Evolutionary conservation across 2,113 vertebrate genomes (phyloP), one percentile per base, ranked within the genome.

Genomic region (Alosa alosa): DNA sequence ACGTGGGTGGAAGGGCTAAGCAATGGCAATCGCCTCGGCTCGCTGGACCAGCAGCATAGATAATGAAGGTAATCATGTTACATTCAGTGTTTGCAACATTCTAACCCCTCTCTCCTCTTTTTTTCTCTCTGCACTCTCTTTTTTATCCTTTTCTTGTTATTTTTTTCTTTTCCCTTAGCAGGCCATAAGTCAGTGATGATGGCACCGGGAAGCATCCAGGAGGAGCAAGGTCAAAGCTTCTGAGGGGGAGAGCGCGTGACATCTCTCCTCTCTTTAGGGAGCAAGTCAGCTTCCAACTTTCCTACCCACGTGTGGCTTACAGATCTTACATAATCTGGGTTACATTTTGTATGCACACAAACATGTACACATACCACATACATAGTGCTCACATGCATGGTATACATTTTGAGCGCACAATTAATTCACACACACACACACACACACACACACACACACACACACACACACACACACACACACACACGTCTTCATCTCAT

Each of bases 1-100:
- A 52, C 86, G 83, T 87, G 90, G 91, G 91, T 89, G 89, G 90
- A 91, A 85, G 82, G 87, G 87, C 85, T 86, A 90, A 91, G 90
- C 81, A 90, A 88, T 86, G 86, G 81, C 72, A 83, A 72, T 88
- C 86, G 84, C 81, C 86, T 90, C 90, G 88, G 90, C 90, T 89
- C 84, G 90, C 92, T 92, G 90, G 88, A 84, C 89, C 78, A 83
- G 82, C 83, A 20, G 82, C 4, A 22, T 83, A 85, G 81, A 82
- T 88, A 90, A 91, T 83, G 17, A 91, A 92, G 89, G 87, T 44
- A 18, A 81, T 84, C 15, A 1, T 17, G 52, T 55, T 55, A 55
- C 52, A 18, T 11, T 55, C 52, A 17, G 17, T 55, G 52, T 55
- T 55, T 55, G 11, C 15, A 15, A 55, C 13, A 13, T 13, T 55